phyloP scores from a whole-genome alignment of 2,888 invertebrate species.

The Aleiodes testaceus region DNA sequence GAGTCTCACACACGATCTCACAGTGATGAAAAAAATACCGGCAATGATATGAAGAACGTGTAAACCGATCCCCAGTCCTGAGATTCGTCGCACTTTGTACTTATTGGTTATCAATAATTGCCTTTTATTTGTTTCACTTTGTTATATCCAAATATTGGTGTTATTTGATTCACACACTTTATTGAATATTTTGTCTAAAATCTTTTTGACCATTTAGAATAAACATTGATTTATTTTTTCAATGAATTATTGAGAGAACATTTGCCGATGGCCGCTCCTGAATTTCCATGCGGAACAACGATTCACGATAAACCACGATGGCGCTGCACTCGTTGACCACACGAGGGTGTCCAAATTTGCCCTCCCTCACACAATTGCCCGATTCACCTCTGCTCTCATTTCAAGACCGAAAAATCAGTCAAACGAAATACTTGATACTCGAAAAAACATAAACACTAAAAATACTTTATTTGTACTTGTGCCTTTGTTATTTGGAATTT shows the following conservation, averaged over 20 bases:
- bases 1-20: not conserved
- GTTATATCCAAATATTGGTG: conserved; percentile 1
- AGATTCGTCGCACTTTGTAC: conserved; percentile 27
- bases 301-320: conserved; percentile 10
- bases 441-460: no score
- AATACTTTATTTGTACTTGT: no score
- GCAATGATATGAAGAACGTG: conserved; percentile 48
- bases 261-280: conserved; percentile 43
- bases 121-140: conserved; percentile 34
- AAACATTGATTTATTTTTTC: conserved; percentile 44
- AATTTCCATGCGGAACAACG: not conserved
- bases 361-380: not conserved
- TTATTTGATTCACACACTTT: conserved; percentile 38
- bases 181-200: conserved; percentile 31
- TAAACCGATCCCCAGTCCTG: conserved; percentile 21
- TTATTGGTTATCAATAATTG: conserved; percentile 14
- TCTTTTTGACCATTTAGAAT: not conserved
- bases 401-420: conserved; percentile 17
- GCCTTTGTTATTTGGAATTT: conserved; percentile 29
- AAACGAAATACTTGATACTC: conserved; percentile 33
- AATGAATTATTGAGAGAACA: conserved; percentile 46
- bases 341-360: conserved; percentile 10
- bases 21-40: conserved; percentile 42
- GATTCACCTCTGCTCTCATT: conserved; percentile 15
- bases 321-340: conserved; percentile 2